These are phyloP conservation scores for Catharus ustulatus DNA, from an alignment of 2,797 vertebrate genomes.

Conservation along the genomic window DNA sequence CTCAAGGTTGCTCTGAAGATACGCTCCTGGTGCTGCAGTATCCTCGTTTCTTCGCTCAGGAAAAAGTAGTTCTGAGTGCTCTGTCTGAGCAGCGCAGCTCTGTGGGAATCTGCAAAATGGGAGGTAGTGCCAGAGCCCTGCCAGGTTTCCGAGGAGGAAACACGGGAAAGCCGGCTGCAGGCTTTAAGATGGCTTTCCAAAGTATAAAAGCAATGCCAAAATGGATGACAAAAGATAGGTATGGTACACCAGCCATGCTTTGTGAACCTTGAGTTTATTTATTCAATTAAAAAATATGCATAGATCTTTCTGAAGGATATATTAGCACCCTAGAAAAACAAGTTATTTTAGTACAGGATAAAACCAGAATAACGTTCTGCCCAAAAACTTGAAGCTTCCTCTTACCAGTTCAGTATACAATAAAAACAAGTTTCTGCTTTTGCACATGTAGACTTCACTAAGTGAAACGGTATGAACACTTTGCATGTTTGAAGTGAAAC, in stretches of 20 bases:
- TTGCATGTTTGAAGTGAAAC: neutral
- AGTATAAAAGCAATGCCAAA: neutral
- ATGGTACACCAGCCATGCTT: neutral
- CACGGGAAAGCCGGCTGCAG: fast-evolving
- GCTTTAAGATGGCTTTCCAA: neutral
- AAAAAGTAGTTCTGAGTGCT: fast-evolving
- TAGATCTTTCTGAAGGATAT: neutral
- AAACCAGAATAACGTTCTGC: neutral
- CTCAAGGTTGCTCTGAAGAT: neutral
- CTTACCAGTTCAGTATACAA: fast-evolving
- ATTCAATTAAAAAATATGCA: neutral
- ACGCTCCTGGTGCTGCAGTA: fast-evolving
- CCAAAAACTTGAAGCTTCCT: neutral
- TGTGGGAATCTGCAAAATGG: neutral
- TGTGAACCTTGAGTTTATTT: neutral
- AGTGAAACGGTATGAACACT: neutral
- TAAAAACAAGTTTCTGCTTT: neutral
- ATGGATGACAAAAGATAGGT: neutral
- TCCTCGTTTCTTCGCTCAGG: fast-evolving
- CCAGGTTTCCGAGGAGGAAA: fast-evolving
- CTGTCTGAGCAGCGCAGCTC: neutral
- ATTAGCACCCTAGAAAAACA: neutral
- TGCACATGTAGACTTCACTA: neutral
- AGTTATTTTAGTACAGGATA: neutral
- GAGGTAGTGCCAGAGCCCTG: neutral